Evolutionary conservation across 2,113 vertebrate genomes (phyloP).

Genomic region (Poicephalus meyeri): DNA sequence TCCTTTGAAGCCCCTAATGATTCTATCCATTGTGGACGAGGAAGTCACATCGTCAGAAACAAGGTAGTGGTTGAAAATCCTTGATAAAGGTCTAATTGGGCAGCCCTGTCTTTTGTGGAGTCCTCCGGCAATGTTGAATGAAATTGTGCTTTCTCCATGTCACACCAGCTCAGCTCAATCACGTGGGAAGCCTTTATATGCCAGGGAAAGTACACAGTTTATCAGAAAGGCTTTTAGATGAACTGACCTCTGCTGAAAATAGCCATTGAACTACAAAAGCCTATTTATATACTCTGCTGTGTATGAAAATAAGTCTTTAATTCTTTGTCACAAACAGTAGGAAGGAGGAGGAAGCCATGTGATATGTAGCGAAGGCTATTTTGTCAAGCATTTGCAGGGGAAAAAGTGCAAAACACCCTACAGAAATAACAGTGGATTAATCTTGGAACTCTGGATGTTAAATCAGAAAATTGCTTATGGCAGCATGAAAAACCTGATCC

Average conservation of each 20-base stretch:
- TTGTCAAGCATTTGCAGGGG: background rate
- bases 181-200: background rate
- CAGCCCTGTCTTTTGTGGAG: background rate
- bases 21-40: background rate
- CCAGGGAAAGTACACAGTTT: background rate
- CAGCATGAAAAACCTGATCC: background rate
- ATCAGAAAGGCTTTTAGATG: background rate
- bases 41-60: background rate
- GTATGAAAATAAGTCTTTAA: background rate
- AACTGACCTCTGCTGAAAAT: background rate
- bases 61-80: background rate
- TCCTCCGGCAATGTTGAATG: fast-evolving
- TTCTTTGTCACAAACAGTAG: background rate
- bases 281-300: background rate
- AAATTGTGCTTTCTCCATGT: background rate
- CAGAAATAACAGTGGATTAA: background rate
- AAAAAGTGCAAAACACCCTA: background rate
- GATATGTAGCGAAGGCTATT: fast-evolving
- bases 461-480: background rate
- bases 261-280: background rate
- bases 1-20: background rate
- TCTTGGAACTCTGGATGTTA: background rate
- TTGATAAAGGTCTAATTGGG: background rate
- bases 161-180: background rate
- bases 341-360: background rate